Base-by-base conservation (phyloP, 2,113 vertebrate species). In the Cheilinus undulatus region DNA sequence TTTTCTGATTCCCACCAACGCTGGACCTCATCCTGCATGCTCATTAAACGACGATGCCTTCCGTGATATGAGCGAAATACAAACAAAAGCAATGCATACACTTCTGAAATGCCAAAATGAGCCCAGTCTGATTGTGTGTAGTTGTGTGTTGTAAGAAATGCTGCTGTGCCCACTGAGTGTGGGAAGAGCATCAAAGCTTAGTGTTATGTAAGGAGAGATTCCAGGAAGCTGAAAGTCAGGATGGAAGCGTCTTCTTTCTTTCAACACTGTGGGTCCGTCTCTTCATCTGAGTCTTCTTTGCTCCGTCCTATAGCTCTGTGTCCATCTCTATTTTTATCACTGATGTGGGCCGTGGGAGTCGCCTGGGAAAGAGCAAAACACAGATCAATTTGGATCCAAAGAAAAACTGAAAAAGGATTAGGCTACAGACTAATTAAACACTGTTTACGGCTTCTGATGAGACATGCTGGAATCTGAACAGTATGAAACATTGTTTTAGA, bases 181-280 rank as follows among this genome's bases (percentile, higher is more conserved):
- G 73, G 86, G 85, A 81, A 65, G 84, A 65, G n/a, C 20, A 69
- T 61, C 76, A 64, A 73, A 85, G 82, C 67, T 28, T 46, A 7
- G 26, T 63, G 48, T 89, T 91, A 86, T 74, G 76, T 86, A 91
- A 89, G 61, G 48, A 82, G 69, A 79, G 80, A 77, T 76, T 88
- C 79, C 79, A 78, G 76, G 59, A 80, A 84, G 79, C 69, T 51
- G 65, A 69, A 48, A 54, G 54, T 83, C 75, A 57, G 57, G 40
- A 69, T 51, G 66, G 69, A 64, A 68, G 59, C 49, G 48, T 63
- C 49, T 76, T 72, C 54, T 62, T 24, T 73, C 52, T 70, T 46
- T 66, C 26, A 50, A 4, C 68, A 22, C 71, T 59, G 24, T 49
- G 19, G 19, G 72, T 72, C 66, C 72, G 28, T 76, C 45, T 76